Evolutionary conservation across 2,888 invertebrate genomes (phyloP).

Genomic region (Cyclophora punctaria): DNA sequence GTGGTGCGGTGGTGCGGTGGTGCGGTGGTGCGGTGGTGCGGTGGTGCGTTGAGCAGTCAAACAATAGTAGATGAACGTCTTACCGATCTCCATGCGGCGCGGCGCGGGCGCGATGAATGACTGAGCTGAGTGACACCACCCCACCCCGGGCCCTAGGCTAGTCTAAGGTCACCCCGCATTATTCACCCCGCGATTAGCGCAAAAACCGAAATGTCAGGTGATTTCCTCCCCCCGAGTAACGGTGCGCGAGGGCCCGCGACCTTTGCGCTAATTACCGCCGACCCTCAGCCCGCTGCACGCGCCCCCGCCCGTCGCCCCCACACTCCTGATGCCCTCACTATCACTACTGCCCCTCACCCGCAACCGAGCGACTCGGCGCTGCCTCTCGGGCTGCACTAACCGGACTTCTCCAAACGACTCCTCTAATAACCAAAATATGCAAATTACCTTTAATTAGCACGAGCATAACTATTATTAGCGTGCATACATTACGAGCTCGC

Average conservation of each 20-base stretch:
- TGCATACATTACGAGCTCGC: conserved; percentile 9
- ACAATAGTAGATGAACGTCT: conserved; percentile 21
- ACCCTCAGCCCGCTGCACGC: too few species aligned
- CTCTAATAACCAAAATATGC: conserved; percentile 16
- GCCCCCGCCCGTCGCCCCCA: too few species aligned
- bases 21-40: too few species aligned
- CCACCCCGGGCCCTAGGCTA: conserved; percentile 25
- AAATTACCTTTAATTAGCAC: conserved; percentile 16
- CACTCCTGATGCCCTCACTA: too few species aligned
- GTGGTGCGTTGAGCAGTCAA: not conserved
- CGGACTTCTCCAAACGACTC: not conserved
- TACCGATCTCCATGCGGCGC: conserved; percentile 44
- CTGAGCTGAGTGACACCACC: conserved; percentile 9
- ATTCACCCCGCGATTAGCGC: conserved; percentile 34
- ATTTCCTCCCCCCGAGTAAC: conserved; percentile 27
- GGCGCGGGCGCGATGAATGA: conserved; percentile 6
- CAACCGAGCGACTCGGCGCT: not conserved
- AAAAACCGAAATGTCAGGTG: conserved; percentile 58
- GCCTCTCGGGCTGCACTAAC: conserved; percentile 1
- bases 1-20: too few species aligned
- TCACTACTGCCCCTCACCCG: too few species aligned
- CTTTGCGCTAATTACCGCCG: conserved; percentile 19
- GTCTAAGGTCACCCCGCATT: conserved; percentile 29
- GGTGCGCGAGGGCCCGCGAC: conserved; percentile 30
- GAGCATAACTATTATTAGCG: conserved; percentile 8